Evolutionary conservation across 2,797 vertebrate species (phyloP).

Genomic region (Siniperca undulata): DNA sequence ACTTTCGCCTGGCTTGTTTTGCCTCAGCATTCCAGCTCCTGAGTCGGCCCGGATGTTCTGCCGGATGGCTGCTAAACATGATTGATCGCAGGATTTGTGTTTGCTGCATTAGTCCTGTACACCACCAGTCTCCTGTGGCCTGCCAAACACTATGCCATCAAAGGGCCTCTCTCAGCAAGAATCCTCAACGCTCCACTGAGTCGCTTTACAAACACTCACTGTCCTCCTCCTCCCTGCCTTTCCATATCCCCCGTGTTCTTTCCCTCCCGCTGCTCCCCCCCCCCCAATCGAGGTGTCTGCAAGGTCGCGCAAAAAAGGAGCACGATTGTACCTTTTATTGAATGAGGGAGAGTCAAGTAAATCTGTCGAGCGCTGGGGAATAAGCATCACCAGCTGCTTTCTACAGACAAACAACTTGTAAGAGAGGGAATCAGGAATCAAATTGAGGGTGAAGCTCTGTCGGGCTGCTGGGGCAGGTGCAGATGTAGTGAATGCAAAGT

Average conservation of each 20-base stretch:
- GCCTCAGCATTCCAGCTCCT: conserved; percentile 61
- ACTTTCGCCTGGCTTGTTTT: conserved; percentile 55
- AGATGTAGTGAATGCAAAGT: conserved; percentile 44
- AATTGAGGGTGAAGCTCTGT: conserved; percentile 53
- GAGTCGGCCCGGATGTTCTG: conserved; percentile 55
- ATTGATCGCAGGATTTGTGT: conserved; percentile 75
- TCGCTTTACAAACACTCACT: conserved; percentile 52
- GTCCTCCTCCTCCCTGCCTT: conserved; percentile 17
- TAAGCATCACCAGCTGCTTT: conserved; percentile 52
- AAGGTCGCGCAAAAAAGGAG: not conserved
- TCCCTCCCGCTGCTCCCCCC: not conserved
- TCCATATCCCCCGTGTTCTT: not conserved
- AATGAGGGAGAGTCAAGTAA: conserved; percentile 48
- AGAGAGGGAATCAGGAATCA: conserved; percentile 48
- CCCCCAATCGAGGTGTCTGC: conserved; percentile 3
- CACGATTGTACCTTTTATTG: conserved; percentile 55
- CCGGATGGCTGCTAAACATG: conserved; percentile 72
- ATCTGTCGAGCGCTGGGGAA: conserved; percentile 35
- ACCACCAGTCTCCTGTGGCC: conserved; percentile 55
- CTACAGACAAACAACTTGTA: conserved; percentile 62
- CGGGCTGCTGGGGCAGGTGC: conserved; percentile 8
- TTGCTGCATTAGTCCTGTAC: conserved; percentile 60
- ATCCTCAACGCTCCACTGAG: conserved; percentile 59
- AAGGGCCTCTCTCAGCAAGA: conserved; percentile 72
- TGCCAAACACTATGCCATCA: conserved; percentile 64